Base-by-base conservation (phyloP, 2,888 invertebrate genomes). In the Anthrax anthrax region DNA sequence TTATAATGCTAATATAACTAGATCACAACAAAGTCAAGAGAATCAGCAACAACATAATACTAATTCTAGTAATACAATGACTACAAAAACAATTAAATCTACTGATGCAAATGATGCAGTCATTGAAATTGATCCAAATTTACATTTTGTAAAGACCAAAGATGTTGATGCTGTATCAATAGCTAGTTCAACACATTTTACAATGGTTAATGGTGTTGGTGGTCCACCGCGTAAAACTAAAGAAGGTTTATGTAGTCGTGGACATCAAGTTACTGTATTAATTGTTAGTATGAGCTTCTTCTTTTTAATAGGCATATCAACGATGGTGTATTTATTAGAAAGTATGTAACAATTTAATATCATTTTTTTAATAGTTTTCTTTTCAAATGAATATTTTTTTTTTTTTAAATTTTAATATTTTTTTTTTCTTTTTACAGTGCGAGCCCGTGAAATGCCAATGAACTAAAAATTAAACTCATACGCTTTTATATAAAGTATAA, bases 121-220 rank as follows among this genome's bases (percentile, higher is more conserved):
- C 1, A 61, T 67, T 44, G 52, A 58, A 44, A 63, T 67, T 46
- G 64, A 63, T 58, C 63, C 64, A 48, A 65, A 66, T 58, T 57
- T 65, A 54, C 57, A 64, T 56, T 63, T 63, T 46, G 55, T 62
- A 49, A 58, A 57, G 62, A 57, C 67, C 70, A 56, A 74, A 75
- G 62, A 73, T 73, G 56, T 69, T 69, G 87, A 87, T 63, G 75
- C 77, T 43, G 74, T 76, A 48, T 87, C 87, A 37, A 73, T 86
- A 50, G 87, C 86, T 44, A 87, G 87, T 69, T 87, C 87, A 50
- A 87, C 84, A 60, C 87, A 88, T 67, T 88, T 88, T 64, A 88
- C 88, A 13, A 84, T 88, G 46, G 82, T 88, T 50, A 87, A 87
- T 62, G 83, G 83, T 46, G 76, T 81, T 56, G 76, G 78, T 46